A percentile compares a stretch with the other conserved stretches of the same genome.
Evolutionary conservation across 2,888 invertebrate genomes (phyloP).

Genomic region (Meteorus cinctellus): DNA sequence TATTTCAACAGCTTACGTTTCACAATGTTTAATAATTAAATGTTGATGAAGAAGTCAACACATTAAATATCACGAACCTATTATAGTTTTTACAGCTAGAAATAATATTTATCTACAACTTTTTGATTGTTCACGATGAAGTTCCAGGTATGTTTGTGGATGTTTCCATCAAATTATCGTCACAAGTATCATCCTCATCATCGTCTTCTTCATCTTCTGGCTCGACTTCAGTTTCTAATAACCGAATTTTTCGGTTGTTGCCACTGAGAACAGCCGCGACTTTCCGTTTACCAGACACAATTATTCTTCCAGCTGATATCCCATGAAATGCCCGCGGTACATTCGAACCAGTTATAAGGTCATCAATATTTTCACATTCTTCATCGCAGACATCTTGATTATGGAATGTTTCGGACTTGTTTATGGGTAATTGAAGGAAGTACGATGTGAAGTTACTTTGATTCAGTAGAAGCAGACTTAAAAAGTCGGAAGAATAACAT

Average conservation of each 20-base stretch:
- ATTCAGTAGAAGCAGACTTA: constrained; percentile 79
- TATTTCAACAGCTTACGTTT: not conserved
- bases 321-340: constrained; percentile 67
- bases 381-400: constrained; percentile 52
- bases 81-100: not conserved
- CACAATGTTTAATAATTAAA: not conserved
- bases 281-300: constrained; percentile 89
- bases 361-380: constrained; percentile 58
- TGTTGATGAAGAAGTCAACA: not conserved
- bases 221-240: constrained; percentile 95
- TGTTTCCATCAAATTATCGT: constrained; percentile 51
- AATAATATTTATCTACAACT: not conserved
- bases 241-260: constrained; percentile 84
- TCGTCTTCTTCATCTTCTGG: constrained; percentile 93
- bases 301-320: constrained; percentile 76
- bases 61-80: not conserved
- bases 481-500: constrained; percentile 82
- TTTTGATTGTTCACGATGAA: not conserved
- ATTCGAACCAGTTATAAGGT: constrained; percentile 58
- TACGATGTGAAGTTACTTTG: constrained; percentile 62
- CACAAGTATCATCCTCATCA: constrained; percentile 68
- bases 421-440: constrained; percentile 65
- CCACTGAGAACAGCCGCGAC: constrained; percentile 90
- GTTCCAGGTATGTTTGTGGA: constrained; percentile 1
- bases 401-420: constrained; percentile 51